Percentiles rank a stretch among this genome's conserved stretches.
Conservation (phyloP, 2,888 invertebrate genomes). For the Amiota communis region DNA sequence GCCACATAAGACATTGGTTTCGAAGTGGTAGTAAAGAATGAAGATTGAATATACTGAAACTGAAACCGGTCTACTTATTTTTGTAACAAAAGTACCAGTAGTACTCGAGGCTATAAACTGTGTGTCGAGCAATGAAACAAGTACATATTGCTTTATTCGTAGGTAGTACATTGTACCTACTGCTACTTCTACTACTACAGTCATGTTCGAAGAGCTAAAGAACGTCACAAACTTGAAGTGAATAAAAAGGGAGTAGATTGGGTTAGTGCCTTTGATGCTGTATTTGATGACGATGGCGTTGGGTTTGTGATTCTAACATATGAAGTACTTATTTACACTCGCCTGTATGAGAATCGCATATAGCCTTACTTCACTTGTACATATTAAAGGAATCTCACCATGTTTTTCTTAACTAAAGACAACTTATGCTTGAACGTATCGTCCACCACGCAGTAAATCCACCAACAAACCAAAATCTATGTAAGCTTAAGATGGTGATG, state of each 20-base stretch:
- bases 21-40: not conserved
- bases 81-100: conserved; percentile 4
- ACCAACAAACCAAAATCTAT: not conserved
- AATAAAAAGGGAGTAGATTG: too few species aligned
- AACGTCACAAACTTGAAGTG: too few species aligned
- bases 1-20: too few species aligned
- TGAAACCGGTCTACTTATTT: conserved; percentile 28
- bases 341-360: not conserved
- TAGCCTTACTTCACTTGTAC: conserved; percentile 3
- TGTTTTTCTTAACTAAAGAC: not conserved
- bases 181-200: not conserved
- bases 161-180: not conserved
- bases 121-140: conserved; percentile 5
- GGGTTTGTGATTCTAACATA: conserved; percentile 21
- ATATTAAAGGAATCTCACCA: not conserved
- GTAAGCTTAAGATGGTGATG: not conserved
- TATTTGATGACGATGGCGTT: conserved; percentile 20
- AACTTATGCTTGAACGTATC: not conserved
- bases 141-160: conserved; percentile 13
- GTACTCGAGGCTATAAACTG: not conserved
- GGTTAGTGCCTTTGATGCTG: not conserved
- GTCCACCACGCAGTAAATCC: conserved; percentile 11
- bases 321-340: conserved; percentile 17
- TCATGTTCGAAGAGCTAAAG: too few species aligned
- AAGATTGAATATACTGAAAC: conserved; percentile 21